Evolutionary conservation across 1,140 invertebrate genomes (phyloP), one percentile per base, ranked within the genome.

Genomic region (Apis cerana): DNA sequence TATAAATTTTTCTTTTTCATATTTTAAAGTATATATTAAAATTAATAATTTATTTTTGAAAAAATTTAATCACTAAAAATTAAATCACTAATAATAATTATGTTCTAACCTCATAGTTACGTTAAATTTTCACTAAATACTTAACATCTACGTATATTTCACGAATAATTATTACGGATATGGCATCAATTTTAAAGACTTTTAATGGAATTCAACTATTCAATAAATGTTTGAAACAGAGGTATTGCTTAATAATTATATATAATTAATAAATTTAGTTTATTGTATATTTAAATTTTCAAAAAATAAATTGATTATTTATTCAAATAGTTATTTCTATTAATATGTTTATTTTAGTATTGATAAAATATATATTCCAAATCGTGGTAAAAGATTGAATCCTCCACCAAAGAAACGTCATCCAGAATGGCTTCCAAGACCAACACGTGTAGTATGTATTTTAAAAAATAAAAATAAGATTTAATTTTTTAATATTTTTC

Each of bases 381-480:
- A 64, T 56, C 79, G 88, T 48, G 75, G 75, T 21, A 77, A 11
- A 74, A 80, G 74, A 71, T 2, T 68, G 11, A 64, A 77, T 56
- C 33, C 75, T 80, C 12, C 11, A 11, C 95, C 95, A 12, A 94
- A 88, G 78, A 91, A 95, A 79, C 88, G 95, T 85, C 94, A 95
- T 90, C 95, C 95, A 19, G 92, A 94, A 61, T 96, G 96, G 96
- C 94, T 95, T 81, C 90, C 94, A 33, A 94, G 94, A 81, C 94
- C 95, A 91, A 82, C 92, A 77, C 92, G 93, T 83, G 88, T 90
- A 58, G 96, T 96, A 91, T 89, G 94, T 93, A 77, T 74, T 81
- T 43, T 69, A 52, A 59, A 71, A 70, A 65, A 82, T 58, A 52
- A 9, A 68, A 48, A 69, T 56, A 65, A 48, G 2, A 27, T 61